These are phyloP conservation scores for Trachelus tabidus DNA, from an alignment of 2,888 invertebrate species.

Conservation along the genomic window DNA sequence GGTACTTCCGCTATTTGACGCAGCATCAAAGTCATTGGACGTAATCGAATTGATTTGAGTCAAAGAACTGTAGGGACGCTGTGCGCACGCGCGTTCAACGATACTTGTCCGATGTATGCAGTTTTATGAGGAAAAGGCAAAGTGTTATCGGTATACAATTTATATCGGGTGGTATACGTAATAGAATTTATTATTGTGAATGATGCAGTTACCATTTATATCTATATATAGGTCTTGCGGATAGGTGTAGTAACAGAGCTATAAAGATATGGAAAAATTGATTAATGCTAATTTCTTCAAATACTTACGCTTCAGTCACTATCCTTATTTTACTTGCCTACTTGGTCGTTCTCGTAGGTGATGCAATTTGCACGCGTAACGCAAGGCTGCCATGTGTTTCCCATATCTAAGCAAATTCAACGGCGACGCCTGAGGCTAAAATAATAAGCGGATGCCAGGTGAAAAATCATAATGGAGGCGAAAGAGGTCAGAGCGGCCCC, in stretches of 20 bases:
- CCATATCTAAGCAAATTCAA: not conserved
- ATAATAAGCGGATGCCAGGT: not conserved
- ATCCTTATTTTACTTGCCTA: not conserved
- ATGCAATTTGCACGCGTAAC: not conserved
- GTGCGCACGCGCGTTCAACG: not conserved
- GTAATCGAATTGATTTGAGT: not conserved
- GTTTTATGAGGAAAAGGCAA: not conserved
- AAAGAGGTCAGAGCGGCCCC: constrained; percentile 2
- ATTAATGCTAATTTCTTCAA: not conserved
- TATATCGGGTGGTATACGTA: not conserved
- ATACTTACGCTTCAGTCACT: not conserved
- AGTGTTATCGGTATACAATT: not conserved
- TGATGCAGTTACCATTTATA: not conserved
- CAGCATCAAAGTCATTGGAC: not conserved
- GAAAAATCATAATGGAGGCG: not conserved
- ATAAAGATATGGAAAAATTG: not conserved
- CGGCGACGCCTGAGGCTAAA: not conserved
- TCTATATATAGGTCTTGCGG: too few species aligned
- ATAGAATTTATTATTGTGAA: not conserved
- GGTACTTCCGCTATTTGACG: not conserved
- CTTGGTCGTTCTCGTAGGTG: not conserved
- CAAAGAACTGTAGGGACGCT: too few species aligned
- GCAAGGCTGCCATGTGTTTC: not conserved
- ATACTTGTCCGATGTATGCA: not conserved
- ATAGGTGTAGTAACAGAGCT: not conserved